Base-by-base conservation (phyloP, 1,140 invertebrate species). In the Elymnias hypermnestra region DNA sequence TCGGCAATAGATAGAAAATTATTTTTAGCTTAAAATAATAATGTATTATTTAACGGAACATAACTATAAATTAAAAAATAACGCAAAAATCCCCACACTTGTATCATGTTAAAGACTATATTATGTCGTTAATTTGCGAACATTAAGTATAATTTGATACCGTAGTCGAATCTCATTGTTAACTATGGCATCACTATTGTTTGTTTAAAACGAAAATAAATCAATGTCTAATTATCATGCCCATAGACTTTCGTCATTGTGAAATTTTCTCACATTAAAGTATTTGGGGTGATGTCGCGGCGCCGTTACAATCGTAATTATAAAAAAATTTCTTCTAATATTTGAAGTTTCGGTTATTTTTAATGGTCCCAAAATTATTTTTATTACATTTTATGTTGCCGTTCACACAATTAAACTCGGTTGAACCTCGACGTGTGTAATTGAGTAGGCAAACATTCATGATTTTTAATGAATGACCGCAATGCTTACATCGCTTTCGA, bases 241-340 rank as follows among this genome's bases (percentile, higher is more conserved):
- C 29, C 44, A 35, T 37, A 40, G 28, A 42, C 61, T 59, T 57
- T 53, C 56, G 37, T 46, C 58, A 57, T 61, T 68, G 67, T 66
- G 15, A 15, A 7, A 14, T 40, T 55, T 71, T 78, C 74, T 72
- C 74, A 78, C 74, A 73, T 73, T 73, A 69, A 55, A 60, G 43
- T 39, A 45, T 44, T 45, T 38, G 41, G n/a, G 44, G 43, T 45
- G 53, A 53, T 60, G 55, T 51, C 52, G 48, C 38, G 19, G 15
- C 29, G 41, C 55, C 49, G 55, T 67, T 54, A 61, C 43, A 53
- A 60, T 62, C 21, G 57, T 48, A 71, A 73, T 75, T 75, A 72
- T 68, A 66, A 72, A n/a, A n/a, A 75, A 63, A 70, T 72, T 70
- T 66, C 52, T 31, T 49, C 52, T 62, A 64, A 75, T 70, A 71